These are phyloP conservation scores for Falco columbarius DNA, from an alignment of 2,797 vertebrate species.

Conservation along the genomic window DNA sequence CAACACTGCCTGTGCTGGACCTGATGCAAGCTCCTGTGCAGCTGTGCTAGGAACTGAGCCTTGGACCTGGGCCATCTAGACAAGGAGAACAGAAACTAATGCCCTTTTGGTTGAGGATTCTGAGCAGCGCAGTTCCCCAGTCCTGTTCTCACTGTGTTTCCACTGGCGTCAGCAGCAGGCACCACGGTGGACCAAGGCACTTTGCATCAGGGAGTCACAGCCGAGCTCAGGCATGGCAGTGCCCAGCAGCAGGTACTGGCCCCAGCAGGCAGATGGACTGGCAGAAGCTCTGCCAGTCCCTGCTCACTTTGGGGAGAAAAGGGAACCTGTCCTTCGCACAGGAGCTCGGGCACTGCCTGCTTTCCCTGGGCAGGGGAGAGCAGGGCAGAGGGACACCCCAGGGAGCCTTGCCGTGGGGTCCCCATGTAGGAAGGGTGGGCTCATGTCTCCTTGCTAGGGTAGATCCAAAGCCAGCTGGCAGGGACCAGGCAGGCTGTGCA, in stretches of 20 bases:
- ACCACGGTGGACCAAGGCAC: fast-evolving
- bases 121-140: background rate
- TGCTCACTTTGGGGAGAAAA: background rate
- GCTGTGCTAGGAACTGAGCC: background rate
- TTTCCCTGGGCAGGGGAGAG: background rate
- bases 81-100: background rate
- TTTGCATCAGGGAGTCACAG: background rate
- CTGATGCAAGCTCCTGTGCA: background rate
- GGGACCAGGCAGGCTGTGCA: background rate
- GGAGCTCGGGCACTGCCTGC: fast-evolving
- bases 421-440: background rate
- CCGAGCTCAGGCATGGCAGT: background rate
- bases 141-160: background rate
- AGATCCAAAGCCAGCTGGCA: background rate
- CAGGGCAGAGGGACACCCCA: background rate
- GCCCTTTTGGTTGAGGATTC: background rate
- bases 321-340: fast-evolving
- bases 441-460: background rate
- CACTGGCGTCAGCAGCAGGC: background rate
- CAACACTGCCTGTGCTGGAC: background rate
- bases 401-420: background rate
- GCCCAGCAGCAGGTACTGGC: background rate
- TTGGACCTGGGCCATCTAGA: background rate
- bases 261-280: background rate
- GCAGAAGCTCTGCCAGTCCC: background rate